Percentiles rank a stretch among this genome's conserved stretches.
Conservation (phyloP, 2,113 vertebrate genomes). For the Limanda limanda region DNA sequence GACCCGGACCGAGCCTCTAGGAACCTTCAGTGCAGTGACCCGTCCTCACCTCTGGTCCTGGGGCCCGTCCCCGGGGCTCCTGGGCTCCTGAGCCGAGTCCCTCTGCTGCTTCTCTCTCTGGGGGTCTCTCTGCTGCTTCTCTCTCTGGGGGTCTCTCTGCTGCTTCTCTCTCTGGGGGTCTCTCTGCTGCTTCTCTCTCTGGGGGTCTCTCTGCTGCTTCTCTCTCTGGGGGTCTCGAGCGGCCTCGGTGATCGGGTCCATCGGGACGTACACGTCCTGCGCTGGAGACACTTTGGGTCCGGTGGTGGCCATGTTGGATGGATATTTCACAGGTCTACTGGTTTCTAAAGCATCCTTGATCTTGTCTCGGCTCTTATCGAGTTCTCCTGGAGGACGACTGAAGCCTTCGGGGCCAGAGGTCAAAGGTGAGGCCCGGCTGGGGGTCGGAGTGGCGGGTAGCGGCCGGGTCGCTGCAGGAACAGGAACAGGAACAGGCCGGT, state of each 20-base stretch:
- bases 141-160: not conserved
- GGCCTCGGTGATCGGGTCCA: constrained; percentile 59
- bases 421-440: constrained; percentile 45
- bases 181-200: not conserved
- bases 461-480: not conserved
- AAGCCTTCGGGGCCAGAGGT: constrained; percentile 28
- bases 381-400: not conserved
- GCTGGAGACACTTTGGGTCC: fast-evolving
- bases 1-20: too few species aligned
- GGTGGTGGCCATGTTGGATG: not conserved
- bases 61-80: not conserved
- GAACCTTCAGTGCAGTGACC: not conserved
- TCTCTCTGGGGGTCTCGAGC: not conserved
- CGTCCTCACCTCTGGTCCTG: constrained; percentile 42
- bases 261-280: constrained; percentile 70
- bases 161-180: not conserved
- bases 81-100: constrained; percentile 11
- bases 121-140: too few species aligned
- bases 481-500: constrained; percentile 5
- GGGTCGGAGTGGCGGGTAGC: constrained; percentile 23
- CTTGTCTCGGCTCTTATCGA: not conserved
- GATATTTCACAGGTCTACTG: not conserved
- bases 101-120: not conserved
- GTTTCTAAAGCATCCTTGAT: not conserved
- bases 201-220: not conserved